These are phyloP conservation scores for Chorisops tibialis DNA, from an alignment of 2,888 invertebrate species.

Conservation along the genomic window DNA sequence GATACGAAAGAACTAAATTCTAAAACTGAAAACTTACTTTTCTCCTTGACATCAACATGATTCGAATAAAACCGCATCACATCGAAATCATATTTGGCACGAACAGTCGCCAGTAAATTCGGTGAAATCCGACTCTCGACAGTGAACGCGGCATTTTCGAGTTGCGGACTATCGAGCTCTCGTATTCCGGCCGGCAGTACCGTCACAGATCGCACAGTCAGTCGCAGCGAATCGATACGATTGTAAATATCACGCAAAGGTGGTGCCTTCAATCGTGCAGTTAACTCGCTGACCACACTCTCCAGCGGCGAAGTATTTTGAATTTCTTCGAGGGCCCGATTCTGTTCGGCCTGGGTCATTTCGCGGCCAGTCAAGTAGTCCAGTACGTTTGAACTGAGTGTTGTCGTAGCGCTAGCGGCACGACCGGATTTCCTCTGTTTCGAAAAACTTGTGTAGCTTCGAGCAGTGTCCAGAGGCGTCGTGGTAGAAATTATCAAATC, in stretches of 20 bases:
- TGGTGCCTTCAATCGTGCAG: slow-evolving; percentile 4
- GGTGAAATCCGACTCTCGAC: slow-evolving; percentile 30
- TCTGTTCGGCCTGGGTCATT: slow-evolving; percentile 49
- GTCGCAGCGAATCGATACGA: slow-evolving; percentile 25
- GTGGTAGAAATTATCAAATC: background rate
- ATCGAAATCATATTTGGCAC: slow-evolving; percentile 21
- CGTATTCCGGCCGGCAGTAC: slow-evolving; percentile 25
- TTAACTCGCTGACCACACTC: slow-evolving; percentile 33
- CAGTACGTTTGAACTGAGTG: slow-evolving; percentile 37
- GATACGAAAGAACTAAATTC: too few relatives aligned
- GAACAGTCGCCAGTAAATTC: slow-evolving; percentile 19
- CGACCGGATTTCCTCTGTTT: slow-evolving; percentile 3
- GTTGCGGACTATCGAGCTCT: slow-evolving; percentile 21
- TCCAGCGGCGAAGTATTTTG: slow-evolving; percentile 49
- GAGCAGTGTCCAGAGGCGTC: slow-evolving; percentile 4
- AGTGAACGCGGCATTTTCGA: slow-evolving; percentile 22
- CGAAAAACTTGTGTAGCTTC: slow-evolving; percentile 10
- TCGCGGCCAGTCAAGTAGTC: slow-evolving; percentile 50
- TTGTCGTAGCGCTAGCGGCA: background rate
- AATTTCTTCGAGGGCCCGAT: slow-evolving; percentile 49
- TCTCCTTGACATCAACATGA: slow-evolving; percentile 22
- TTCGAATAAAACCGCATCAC: slow-evolving; percentile 31
- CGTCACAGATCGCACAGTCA: slow-evolving; percentile 6
- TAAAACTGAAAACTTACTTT: slow-evolving; percentile 25
- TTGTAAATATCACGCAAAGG: background rate